Conservation (phyloP, 2,113 vertebrate species). For the Odocoileus hemionus region DNA sequence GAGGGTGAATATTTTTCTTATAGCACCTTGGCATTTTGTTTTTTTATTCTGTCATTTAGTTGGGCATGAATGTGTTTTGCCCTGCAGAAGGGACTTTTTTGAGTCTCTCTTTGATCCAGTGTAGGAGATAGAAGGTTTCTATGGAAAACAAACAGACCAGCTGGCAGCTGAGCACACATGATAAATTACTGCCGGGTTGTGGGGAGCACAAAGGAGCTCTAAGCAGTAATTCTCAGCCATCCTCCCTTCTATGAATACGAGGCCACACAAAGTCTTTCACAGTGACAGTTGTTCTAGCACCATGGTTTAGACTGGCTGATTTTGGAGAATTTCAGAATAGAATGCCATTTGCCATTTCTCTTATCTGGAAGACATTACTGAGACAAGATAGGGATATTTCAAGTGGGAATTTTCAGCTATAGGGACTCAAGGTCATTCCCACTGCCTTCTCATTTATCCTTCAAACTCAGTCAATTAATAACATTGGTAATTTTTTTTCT, state of each 20-base stretch:
- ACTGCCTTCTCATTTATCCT: background rate
- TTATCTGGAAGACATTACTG: background rate
- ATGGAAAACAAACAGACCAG: background rate
- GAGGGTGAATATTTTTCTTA: background rate
- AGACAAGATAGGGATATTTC: background rate
- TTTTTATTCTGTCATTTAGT: background rate
- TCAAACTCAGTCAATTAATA: background rate
- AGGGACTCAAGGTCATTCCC: background rate
- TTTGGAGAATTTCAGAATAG: background rate
- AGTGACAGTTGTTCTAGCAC: constrained; percentile 6
- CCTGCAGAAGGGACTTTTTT: background rate
- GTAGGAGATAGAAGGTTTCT: constrained; percentile 29
- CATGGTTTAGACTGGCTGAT: background rate
- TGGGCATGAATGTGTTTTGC: background rate
- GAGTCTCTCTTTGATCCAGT: background rate
- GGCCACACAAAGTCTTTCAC: constrained; percentile 1
- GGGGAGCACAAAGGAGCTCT: background rate
- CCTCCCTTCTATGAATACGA: background rate
- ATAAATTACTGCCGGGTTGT: constrained; percentile 2
- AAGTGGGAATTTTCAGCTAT: background rate
- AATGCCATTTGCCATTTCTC: constrained; percentile 9
- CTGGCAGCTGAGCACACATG: background rate
- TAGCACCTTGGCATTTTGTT: background rate
- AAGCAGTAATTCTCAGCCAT: constrained; percentile 24
- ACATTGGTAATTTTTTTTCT: background rate